These are phyloP conservation scores for Phasianus colchicus DNA, from an alignment of 2,113 vertebrate genomes.

Conservation along the genomic window DNA sequence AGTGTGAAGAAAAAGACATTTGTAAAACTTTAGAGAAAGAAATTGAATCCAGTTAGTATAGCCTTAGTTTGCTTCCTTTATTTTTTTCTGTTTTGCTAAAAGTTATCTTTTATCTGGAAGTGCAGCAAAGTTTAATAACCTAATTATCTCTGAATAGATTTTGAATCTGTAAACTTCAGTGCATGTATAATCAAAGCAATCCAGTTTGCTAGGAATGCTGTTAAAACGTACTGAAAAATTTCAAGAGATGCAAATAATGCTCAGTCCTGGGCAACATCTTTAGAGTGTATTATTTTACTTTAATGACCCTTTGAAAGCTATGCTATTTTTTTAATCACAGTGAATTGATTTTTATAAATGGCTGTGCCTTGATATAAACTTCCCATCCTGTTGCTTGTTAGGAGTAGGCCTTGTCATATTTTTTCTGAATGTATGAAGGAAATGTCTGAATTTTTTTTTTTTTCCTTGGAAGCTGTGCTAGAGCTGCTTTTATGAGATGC, in stretches of 20 bases:
- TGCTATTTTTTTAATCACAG: neutral
- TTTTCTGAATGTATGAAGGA: neutral
- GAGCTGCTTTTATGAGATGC: neutral
- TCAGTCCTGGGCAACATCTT: neutral
- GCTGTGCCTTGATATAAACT: neutral
- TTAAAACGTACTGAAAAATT: neutral
- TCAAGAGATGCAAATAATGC: neutral
- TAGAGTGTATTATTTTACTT: neutral
- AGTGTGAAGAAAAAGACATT: neutral
- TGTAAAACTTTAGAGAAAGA: neutral
- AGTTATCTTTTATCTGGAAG: neutral
- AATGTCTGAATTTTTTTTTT: neutral
- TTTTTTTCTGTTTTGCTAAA: neutral
- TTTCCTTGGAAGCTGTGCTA: neutral
- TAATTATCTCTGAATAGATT: neutral
- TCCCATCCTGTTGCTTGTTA: neutral
- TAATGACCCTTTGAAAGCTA: neutral
- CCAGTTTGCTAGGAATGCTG: neutral
- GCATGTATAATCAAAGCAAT: neutral
- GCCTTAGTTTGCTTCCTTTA: neutral
- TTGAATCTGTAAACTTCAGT: neutral
- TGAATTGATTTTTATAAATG: neutral
- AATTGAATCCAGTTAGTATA: neutral
- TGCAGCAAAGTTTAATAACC: neutral
- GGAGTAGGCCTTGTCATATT: neutral